These are phyloP conservation scores for Phymatocera aterrima DNA, from an alignment of 2,888 invertebrate species.

Conservation along the genomic window DNA sequence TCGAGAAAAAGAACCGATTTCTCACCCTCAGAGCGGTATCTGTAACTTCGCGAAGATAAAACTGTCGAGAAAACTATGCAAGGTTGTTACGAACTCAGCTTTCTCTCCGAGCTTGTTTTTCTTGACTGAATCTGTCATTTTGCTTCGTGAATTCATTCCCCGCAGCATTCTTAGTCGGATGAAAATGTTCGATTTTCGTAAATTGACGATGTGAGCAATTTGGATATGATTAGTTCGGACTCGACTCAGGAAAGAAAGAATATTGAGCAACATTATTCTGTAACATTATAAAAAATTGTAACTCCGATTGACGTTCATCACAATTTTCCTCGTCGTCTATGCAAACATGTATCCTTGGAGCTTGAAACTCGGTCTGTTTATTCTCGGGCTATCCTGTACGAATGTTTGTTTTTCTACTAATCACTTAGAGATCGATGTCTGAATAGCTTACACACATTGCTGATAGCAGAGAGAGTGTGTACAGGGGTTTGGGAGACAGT, in stretches of 20 bases:
- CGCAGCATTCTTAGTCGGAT: background rate
- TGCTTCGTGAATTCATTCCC: background rate
- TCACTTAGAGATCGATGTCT: constrained; percentile 21
- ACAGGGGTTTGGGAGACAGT: constrained; percentile 35
- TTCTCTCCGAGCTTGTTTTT: no score
- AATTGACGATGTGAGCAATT: no score
- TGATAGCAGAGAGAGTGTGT: constrained; percentile 31
- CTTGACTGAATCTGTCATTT: background rate
- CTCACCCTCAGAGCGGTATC: background rate
- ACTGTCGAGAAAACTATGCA: background rate
- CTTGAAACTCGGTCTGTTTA: background rate
- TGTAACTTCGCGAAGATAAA: no score
- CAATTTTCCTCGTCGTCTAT: no score
- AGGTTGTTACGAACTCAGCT: background rate
- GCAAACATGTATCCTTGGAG: background rate
- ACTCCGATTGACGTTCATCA: no score
- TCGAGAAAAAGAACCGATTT: background rate
- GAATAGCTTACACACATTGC: constrained; percentile 37
- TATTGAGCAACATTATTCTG: no score
- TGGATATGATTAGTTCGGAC: no score
- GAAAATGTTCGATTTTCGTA: background rate
- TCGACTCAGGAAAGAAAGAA: no score
- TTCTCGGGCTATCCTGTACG: constrained; percentile 6
- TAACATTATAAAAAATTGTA: no score
- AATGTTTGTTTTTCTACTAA: background rate